Evolutionary conservation across 2,888 invertebrate species (phyloP).

Genomic region (Andrena camellia): DNA sequence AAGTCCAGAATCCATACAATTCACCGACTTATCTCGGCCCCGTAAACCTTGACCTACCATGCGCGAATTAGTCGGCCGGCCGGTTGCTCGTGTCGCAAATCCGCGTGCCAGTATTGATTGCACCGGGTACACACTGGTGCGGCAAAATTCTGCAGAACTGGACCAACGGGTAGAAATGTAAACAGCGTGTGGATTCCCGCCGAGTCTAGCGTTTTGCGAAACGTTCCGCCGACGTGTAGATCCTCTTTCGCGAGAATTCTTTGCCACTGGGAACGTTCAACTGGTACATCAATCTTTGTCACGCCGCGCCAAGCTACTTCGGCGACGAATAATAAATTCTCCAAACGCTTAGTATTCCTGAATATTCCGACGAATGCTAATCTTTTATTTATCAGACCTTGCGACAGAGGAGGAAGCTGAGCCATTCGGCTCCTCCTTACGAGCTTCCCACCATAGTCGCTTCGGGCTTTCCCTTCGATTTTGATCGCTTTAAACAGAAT

Average conservation of each 20-base stretch:
- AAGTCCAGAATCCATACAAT: slow-evolving; percentile 76
- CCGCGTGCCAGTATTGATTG: slow-evolving; percentile 68
- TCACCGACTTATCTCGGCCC: slow-evolving; percentile 65
- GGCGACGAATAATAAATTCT: slow-evolving; percentile 26
- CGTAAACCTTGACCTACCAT: slow-evolving; percentile 77
- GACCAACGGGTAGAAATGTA: slow-evolving; percentile 20
- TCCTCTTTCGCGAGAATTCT: neutral
- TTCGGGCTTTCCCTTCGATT: neutral
- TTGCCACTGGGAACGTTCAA: neutral
- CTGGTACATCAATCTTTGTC: neutral
- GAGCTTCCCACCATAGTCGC: neutral
- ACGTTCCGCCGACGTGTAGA: neutral
- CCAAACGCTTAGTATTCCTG: slow-evolving; percentile 16
- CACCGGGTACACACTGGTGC: slow-evolving; percentile 9
- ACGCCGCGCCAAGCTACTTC: neutral
- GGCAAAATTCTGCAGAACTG: slow-evolving; percentile 43
- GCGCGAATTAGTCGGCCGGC: slow-evolving; percentile 63
- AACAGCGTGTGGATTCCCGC: neutral
- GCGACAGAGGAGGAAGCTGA: slow-evolving; percentile 14
- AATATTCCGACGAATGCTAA: slow-evolving; percentile 22
- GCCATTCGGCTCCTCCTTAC: neutral
- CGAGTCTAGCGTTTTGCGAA: neutral
- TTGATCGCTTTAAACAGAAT: too few relatives aligned
- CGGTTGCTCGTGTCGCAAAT: slow-evolving; percentile 61
- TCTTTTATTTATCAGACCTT: slow-evolving; percentile 50